A percentile compares a stretch with the other conserved stretches of the same genome.
Conservation (phyloP, 2,113 vertebrate genomes). For the Pygoscelis antarcticus region DNA sequence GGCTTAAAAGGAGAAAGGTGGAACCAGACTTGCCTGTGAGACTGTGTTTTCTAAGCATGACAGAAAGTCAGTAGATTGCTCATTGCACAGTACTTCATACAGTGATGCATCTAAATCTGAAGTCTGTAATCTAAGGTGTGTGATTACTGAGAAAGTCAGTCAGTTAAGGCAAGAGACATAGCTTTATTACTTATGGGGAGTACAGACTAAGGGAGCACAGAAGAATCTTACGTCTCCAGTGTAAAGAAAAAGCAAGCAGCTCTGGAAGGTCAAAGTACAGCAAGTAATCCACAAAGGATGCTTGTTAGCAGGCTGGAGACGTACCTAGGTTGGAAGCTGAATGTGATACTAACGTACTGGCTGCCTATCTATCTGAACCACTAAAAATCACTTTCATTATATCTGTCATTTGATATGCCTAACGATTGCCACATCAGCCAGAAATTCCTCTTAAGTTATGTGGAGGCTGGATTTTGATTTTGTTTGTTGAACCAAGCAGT, state of each 20-base stretch:
- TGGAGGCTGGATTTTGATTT: slow-evolving; percentile 28
- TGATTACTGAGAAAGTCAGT: slow-evolving; percentile 19
- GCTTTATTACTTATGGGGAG: neutral
- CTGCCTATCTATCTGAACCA: neutral
- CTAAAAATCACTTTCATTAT: neutral
- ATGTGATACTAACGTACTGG: neutral
- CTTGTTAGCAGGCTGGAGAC: neutral
- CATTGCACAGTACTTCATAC: neutral
- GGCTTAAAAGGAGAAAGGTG: neutral
- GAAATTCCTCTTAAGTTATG: slow-evolving; percentile 32
- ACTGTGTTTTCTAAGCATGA: neutral
- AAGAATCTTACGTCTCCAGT: neutral
- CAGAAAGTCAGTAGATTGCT: neutral
- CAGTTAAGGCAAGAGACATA: neutral
- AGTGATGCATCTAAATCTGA: neutral
- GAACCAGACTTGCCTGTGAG: neutral
- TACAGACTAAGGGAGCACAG: neutral
- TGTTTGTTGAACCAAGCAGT: neutral
- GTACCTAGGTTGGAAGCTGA: neutral
- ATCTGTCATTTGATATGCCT: slow-evolving; percentile 27
- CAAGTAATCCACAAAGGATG: neutral
- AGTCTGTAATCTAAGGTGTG: neutral
- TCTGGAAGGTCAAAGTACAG: neutral
- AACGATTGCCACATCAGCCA: neutral
- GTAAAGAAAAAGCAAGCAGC: neutral